Base-by-base conservation (phyloP, 2,888 invertebrate species). In the Pheosia gnoma region DNA sequence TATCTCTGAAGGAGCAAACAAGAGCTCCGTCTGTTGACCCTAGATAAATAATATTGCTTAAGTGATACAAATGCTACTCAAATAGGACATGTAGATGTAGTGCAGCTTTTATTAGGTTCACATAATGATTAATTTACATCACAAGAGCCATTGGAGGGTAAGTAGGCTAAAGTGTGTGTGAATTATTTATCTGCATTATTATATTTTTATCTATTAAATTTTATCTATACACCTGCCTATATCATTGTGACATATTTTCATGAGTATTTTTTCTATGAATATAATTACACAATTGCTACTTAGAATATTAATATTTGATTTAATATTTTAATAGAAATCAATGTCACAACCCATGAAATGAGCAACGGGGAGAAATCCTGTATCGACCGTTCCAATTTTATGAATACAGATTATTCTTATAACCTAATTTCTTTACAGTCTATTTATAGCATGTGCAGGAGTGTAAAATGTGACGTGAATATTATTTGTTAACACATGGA, bases 1-100 rank as follows among this genome's bases (percentile, higher is more conserved):
- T 84, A 87, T 86, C 80, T 62, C 58, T 67, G 65, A 71, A 76
- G 73, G 72, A 68, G 74, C 71, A 81, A 82, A 81, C 78, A 80
- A 80, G 78, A 70, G 59, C 58, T 68, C 74, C 68, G 84, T 84
- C 64, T 86, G 76, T 84, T 90, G 88, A 90, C 88, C 90, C 81
- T 76, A 80, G 86, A 89, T 88, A 86, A 82, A 83, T 77, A 78
- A 74, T 70, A 68, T 76, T 78, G 77, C 65, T 80, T 67, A 71
- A 66, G 63, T 66, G 75, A 83, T 85, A 81, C 45, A 57, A 45
- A 36, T 43, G 45, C 9, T 45, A 25, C 13, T 36, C 11, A 45
- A 57, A 57, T 45, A 57, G 25, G 25, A 36, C 57, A 9, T 11
- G 4, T 25, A 37, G 54, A 67, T 65, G 64, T 66, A 70, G 62